Evolutionary conservation across 2,888 invertebrate genomes (phyloP), one percentile per base, ranked within the genome.

Genomic region (Parasteatoda lunata): DNA sequence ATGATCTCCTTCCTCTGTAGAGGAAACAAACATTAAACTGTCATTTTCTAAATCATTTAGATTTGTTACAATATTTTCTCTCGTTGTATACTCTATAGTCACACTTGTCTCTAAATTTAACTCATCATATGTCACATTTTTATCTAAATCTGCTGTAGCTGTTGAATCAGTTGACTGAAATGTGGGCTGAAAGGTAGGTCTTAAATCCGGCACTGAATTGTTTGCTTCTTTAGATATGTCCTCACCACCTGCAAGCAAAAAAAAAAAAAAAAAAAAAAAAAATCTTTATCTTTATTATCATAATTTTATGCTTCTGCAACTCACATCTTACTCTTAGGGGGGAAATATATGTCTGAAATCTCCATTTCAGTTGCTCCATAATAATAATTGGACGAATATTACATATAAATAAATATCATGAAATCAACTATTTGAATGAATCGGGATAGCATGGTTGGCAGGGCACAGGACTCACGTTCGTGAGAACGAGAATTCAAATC

Each of bases 21-120:
- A 88, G n/a, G 83, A 66, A 8, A 88, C 78, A 45, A 79, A 78
- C 64, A 88, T 7, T 52, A 83, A 75, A 64, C 88, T 88, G 30
- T 78, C 68, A n/a, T 68, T 51, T 72, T 84, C 84, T 0, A 48
- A 30, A 30, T 30, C 30, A 30, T 30, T 30, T 30, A 1, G 30
- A 30, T 30, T 45, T 1, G n/a, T 13, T 30, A 11, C 49, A 8
- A 48, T 59, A 45, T 49, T 66, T 66, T 47, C 68, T 49, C 47
- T 51, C 5, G 77, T 66, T 68, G 45, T 13, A 8, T 9, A 54
- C 8, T 66, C 52, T n/a, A 9, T 51, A 11, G 30, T 5, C 47
- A 15, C 47, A 59, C 68, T 51, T 47, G 51, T 45, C 11, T 59
- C 11, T n/a, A 84, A 69, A 51, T 73, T 68, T 8, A 66, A 30